These are phyloP conservation scores for Heliopora coerulea DNA, from an alignment of 92 coral and sea anemone genomes.

Conservation along the genomic window DNA sequence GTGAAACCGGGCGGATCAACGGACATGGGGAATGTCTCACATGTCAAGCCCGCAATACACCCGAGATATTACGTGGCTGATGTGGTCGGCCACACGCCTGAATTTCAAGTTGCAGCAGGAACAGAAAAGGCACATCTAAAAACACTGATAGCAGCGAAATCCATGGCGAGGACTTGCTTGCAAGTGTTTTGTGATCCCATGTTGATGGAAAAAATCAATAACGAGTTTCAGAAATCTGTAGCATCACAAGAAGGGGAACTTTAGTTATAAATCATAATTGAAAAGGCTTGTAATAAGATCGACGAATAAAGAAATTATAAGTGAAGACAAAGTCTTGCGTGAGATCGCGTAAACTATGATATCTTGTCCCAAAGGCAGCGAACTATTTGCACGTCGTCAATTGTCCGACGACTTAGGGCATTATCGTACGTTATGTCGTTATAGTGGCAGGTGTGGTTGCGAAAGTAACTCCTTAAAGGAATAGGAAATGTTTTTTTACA, in stretches of 20 bases:
- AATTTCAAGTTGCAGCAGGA: constrained; percentile 77
- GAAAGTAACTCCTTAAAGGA: no score
- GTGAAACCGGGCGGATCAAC: constrained; percentile 81
- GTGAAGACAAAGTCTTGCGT: no score
- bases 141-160: constrained; percentile 72
- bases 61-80: constrained; percentile 74
- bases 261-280: no score
- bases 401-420: no score
- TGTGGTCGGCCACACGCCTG: constrained; percentile 75
- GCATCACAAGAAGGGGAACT: constrained; percentile 6
- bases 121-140: constrained; percentile 65
- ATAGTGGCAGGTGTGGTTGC: no score
- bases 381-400: no score
- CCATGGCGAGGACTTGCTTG: constrained; percentile 79
- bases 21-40: constrained; percentile 99
- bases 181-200: constrained; percentile 70
- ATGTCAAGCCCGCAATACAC: constrained; percentile 88
- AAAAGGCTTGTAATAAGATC: no score
- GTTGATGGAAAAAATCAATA: constrained; percentile 62
- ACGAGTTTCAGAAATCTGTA: constrained; percentile 56
- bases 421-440: no score
- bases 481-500: no score
- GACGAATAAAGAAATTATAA: no score
- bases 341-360: no score
- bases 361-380: no score